Evolutionary conservation across 2,113 vertebrate species (phyloP).

Genomic region (Corvus hawaiiensis): DNA sequence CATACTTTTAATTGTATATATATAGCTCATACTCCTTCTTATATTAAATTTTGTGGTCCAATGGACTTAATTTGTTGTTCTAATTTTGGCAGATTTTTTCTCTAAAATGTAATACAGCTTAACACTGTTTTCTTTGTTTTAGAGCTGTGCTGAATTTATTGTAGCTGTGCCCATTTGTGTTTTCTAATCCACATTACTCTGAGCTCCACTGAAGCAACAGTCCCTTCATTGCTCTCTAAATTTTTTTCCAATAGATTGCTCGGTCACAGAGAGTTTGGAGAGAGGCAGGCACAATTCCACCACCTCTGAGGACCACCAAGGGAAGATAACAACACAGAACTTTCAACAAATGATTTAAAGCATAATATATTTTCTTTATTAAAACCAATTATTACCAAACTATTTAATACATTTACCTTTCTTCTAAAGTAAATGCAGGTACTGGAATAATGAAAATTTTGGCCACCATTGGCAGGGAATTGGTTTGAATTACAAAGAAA

Average conservation of each 20-base stretch:
- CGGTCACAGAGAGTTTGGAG: fast-evolving
- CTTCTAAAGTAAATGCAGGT: background rate
- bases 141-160: constrained; percentile 44
- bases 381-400: background rate
- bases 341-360: background rate
- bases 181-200: constrained; percentile 38
- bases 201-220: constrained; percentile 56
- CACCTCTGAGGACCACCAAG: background rate
- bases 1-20: constrained; percentile 41
- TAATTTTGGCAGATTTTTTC: constrained; percentile 62
- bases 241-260: constrained; percentile 19
- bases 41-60: constrained; percentile 69
- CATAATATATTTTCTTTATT: background rate
- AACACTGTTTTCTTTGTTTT: constrained; percentile 59
- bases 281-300: background rate
- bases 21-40: constrained; percentile 36
- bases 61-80: constrained; percentile 66
- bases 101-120: constrained; percentile 49
- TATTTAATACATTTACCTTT: background rate
- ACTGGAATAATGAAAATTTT: background rate
- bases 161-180: constrained; percentile 50
- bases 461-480: background rate
- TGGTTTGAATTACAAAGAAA: background rate
- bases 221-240: constrained; percentile 18
- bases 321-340: background rate